Conservation (phyloP, 1,140 invertebrate genomes). For the Cyphomyrmex costatus region DNA sequence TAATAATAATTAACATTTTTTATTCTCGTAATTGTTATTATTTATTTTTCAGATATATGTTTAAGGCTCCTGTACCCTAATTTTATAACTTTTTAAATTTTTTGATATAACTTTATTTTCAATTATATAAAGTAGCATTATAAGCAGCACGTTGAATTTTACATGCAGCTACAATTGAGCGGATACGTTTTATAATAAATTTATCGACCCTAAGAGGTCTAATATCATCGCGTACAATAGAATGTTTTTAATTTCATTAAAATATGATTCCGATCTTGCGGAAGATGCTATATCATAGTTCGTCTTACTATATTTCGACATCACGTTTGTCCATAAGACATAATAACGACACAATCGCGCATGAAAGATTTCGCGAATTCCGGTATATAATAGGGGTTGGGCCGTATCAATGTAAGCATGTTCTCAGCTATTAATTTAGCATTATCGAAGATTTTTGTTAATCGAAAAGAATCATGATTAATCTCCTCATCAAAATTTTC, state of each 20-base stretch:
- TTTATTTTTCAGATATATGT: not conserved
- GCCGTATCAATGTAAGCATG: not conserved
- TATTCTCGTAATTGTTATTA: not conserved
- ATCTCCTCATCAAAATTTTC: not conserved
- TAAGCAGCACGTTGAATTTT: too few relatives aligned
- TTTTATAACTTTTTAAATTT: too few relatives aligned
- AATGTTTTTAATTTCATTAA: constrained; percentile 34
- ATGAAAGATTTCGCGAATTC: constrained; percentile 6
- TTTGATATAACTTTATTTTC: too few relatives aligned
- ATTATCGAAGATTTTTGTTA: not conserved
- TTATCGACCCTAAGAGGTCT: too few relatives aligned
- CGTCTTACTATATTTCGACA: not conserved
- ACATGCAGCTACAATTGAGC: too few relatives aligned
- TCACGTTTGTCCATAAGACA: constrained; percentile 16
- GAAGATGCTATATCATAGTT: not conserved
- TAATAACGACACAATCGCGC: constrained; percentile 22
- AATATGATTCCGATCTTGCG: constrained; percentile 22
- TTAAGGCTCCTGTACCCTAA: too few relatives aligned
- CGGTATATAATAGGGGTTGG: constrained; percentile 14
- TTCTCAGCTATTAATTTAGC: constrained; percentile 16
- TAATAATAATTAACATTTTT: not conserved
- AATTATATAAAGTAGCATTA: too few relatives aligned
- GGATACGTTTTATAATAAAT: too few relatives aligned
- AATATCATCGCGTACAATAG: too few relatives aligned
- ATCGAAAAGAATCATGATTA: not conserved